Conservation (phyloP, 2,113 vertebrate species). For the Coracopsis vasa region DNA sequence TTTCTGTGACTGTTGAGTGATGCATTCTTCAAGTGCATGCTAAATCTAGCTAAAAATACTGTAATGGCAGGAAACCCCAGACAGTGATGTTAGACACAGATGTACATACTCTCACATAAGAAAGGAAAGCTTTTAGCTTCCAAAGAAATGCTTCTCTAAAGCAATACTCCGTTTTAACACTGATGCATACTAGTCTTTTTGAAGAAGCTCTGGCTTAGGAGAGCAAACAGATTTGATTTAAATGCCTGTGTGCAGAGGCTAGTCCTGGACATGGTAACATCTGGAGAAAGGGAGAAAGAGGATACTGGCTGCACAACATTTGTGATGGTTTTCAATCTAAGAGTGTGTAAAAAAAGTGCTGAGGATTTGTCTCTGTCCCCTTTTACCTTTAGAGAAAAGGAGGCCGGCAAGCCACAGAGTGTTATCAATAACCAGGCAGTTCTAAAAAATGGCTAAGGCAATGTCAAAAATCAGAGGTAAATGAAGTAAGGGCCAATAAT, state of each 20-base stretch:
- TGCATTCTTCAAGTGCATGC: neutral
- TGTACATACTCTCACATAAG: neutral
- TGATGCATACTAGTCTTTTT: neutral
- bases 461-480: slow-evolving; percentile 7
- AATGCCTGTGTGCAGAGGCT: neutral
- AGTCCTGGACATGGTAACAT: neutral
- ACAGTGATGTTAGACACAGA: neutral
- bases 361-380: neutral
- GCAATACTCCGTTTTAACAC: neutral
- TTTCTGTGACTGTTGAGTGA: neutral
- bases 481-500: neutral
- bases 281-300: neutral
- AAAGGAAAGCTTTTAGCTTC: neutral
- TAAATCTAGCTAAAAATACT: neutral
- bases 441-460: neutral
- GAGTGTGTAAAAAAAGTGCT: neutral
- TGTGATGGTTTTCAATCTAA: neutral
- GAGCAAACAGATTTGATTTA: neutral
- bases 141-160: neutral
- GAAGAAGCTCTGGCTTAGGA: neutral
- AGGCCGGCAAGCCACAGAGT: neutral
- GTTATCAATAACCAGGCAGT: neutral
- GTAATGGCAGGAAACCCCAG: neutral
- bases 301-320: neutral
- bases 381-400: neutral